Evolutionary conservation across 1,140 invertebrate species (phyloP).

Genomic region (Caenorhabditis tropicalis): DNA sequence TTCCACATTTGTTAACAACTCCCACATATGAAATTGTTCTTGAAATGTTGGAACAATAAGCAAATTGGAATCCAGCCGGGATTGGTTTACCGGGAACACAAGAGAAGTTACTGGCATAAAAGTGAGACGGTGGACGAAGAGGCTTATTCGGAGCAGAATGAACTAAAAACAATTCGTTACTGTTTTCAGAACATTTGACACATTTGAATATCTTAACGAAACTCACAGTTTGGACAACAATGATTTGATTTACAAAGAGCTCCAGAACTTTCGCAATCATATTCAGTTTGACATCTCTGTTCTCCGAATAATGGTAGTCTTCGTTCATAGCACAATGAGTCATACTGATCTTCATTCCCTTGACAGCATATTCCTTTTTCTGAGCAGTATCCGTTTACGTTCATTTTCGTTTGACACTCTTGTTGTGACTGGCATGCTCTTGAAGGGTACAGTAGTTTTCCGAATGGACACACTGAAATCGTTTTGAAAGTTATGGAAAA

Average conservation of each 20-base stretch:
- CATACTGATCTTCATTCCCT: not conserved
- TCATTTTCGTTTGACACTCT: not conserved
- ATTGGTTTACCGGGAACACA: not conserved
- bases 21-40: not conserved
- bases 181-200: no score
- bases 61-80: not conserved
- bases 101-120: not conserved
- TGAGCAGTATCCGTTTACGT: not conserved
- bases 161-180: not conserved
- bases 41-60: not conserved
- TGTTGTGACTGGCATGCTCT: not conserved
- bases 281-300: not conserved
- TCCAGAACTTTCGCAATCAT: not conserved
- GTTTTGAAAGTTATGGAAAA: no score
- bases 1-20: not conserved
- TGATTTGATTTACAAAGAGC: not conserved
- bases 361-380: not conserved
- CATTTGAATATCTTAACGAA: not conserved
- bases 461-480: not conserved
- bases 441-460: not conserved
- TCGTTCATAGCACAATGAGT: not conserved
- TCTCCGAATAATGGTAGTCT: not conserved
- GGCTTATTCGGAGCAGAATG: not conserved
- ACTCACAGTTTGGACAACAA: constrained; percentile 31
- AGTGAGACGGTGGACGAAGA: not conserved